phyloP scores from a whole-genome alignment of 2,113 vertebrate genomes.

The Petrocephalus microphthalmus region DNA sequence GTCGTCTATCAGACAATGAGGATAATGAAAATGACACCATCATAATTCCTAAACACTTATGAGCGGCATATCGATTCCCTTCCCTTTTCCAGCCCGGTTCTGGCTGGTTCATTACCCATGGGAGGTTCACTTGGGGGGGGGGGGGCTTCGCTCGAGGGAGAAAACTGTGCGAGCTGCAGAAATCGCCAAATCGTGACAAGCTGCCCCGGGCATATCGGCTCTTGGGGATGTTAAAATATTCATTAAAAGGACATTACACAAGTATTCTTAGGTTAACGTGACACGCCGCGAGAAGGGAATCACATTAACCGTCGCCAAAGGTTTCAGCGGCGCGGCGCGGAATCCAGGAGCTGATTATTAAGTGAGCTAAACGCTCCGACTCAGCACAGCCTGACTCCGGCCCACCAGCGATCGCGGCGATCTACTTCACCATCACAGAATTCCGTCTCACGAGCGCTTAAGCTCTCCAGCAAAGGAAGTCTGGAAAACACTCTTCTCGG shows the following conservation, averaged over 20 bases:
- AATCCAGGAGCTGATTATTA: neutral
- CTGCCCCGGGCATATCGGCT: neutral
- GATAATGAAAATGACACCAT: neutral
- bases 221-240: neutral
- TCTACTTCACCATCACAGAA: slow-evolving; percentile 43
- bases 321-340: neutral
- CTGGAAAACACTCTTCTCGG: neutral
- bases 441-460: slow-evolving; percentile 29
- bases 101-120: neutral
- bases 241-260: neutral
- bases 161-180: neutral
- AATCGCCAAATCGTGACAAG: neutral
- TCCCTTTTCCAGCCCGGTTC: neutral
- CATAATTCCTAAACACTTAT: neutral
- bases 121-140: neutral
- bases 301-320: neutral
- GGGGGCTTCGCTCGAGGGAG: neutral
- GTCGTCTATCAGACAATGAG: neutral
- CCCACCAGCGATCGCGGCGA: slow-evolving; percentile 38
- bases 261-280: neutral
- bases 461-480: neutral
- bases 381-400: neutral
- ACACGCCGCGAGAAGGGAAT: neutral
- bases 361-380: neutral
- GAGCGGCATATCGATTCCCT: neutral